phyloP scores from a whole-genome alignment of 2,797 vertebrate genomes.

The Microctenopoma lineatum region DNA sequence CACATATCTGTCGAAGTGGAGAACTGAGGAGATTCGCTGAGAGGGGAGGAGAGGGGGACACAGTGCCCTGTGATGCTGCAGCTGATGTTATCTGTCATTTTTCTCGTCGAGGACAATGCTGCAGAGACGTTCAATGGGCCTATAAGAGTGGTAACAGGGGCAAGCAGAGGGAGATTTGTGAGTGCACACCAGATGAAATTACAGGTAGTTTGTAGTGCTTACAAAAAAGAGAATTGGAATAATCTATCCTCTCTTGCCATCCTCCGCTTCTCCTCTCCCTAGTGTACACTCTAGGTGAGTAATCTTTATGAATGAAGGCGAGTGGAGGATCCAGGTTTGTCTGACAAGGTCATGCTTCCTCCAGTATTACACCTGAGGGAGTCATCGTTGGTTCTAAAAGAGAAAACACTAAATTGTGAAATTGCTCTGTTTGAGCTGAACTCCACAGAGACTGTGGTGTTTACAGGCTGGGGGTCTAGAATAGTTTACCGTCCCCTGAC shows the following conservation, averaged over 20 bases:
- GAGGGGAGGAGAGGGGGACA: slow-evolving; percentile 9
- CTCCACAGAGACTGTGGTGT: slow-evolving; percentile 29
- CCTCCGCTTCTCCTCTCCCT: slow-evolving; percentile 17
- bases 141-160: slow-evolving; percentile 49
- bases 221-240: slow-evolving; percentile 40
- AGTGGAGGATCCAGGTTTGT: slow-evolving; percentile 47
- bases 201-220: slow-evolving; percentile 45
- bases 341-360: slow-evolving; percentile 66
- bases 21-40: slow-evolving; percentile 33
- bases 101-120: slow-evolving; percentile 55
- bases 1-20: not conserved
- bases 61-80: slow-evolving; percentile 49
- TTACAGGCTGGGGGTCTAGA: slow-evolving; percentile 22
- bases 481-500: slow-evolving; percentile 6
- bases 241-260: slow-evolving; percentile 26
- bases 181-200: slow-evolving; percentile 38
- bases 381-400: slow-evolving; percentile 47
- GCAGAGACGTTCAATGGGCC: slow-evolving; percentile 37
- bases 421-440: slow-evolving; percentile 38
- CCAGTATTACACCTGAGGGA: slow-evolving; percentile 60
- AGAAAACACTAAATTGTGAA: slow-evolving; percentile 48
- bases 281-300: slow-evolving; percentile 36
- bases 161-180: slow-evolving; percentile 27
- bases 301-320: slow-evolving; percentile 52
- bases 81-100: slow-evolving; percentile 61